Evolutionary conservation across 2,113 vertebrate species (phyloP), one percentile per base, ranked within the genome.

Genomic region (Brienomyrus brachyistius): DNA sequence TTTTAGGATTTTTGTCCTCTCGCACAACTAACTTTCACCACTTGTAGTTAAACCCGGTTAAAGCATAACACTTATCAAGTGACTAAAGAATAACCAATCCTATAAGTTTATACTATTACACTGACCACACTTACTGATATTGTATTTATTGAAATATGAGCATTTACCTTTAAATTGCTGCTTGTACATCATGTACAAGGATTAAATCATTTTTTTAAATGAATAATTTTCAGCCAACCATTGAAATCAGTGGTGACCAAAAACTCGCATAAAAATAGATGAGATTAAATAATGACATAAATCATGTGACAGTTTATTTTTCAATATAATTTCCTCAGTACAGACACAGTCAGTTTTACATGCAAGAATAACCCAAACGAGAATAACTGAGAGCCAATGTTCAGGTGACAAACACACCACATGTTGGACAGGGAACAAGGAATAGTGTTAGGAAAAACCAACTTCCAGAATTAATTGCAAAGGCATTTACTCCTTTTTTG

Each of bases 261-360:
- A 77, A 77, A 5, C 31, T 77, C 15, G 17, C 70, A 17, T 77
- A 77, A 77, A 7, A 40, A 17, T 17, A 54, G 74, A 6, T 52
- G 50, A 62, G 48, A 48, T 47, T 43, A n/a, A 23, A 23, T 70
- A 70, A 70, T 45, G 43, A 84, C 43, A 27, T 84, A 48, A 84
- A 84, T 84, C 82, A 23, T 47, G 56, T 47, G 35, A 84, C 6
- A 50, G 27, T 88, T 90, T 88, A 88, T 88, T 88, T 47, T 85
- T 91, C 56, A 88, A 91, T 62, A 92, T 90, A 90, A 40, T 89
- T 47, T 88, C 89, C 45, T 88, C 19, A 87, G 85, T 84, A 90
- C 90, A 90, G 87, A 91, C 90, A 87, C 66, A 80, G 88, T 50
- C 47, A 84, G 87, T 59, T 83, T 89, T 89, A 87, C 90, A 91